Conservation (phyloP, 2,888 invertebrate genomes). For the Platerodrilus igneus region DNA sequence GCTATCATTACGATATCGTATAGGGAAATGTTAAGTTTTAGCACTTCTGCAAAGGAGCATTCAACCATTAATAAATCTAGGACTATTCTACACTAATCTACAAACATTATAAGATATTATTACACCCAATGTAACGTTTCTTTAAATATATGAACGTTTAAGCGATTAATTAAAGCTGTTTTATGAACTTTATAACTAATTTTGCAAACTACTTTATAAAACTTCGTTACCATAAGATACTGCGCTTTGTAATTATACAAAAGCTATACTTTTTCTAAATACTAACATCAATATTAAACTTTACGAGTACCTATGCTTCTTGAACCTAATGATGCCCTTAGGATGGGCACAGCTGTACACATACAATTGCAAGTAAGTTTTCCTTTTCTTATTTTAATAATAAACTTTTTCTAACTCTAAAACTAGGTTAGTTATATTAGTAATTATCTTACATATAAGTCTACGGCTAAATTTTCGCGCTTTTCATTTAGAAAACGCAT, state of each 20-base stretch:
- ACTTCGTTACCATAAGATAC: slow-evolving; percentile 30
- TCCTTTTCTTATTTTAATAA: too few relatives aligned
- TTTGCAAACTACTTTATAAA: slow-evolving; percentile 30
- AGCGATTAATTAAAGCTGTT: slow-evolving; percentile 5
- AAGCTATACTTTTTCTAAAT: slow-evolving; percentile 31
- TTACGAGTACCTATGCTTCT: slow-evolving; percentile 28
- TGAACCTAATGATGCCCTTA: slow-evolving; percentile 27
- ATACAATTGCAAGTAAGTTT: too few relatives aligned
- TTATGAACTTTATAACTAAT: slow-evolving; percentile 29
- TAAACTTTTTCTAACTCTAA: too few relatives aligned
- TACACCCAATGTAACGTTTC: slow-evolving; percentile 1
- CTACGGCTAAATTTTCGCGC: too few relatives aligned
- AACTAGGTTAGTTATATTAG: too few relatives aligned
- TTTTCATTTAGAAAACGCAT: too few relatives aligned
- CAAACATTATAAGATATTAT: slow-evolving; percentile 8
- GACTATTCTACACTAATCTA: slow-evolving; percentile 13
- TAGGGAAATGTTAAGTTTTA: slow-evolving; percentile 11
- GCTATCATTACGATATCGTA: slow-evolving; percentile 15
- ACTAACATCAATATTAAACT: slow-evolving; percentile 30
- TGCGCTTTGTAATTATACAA: slow-evolving; percentile 29
- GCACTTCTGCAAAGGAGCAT: slow-evolving; percentile 31
- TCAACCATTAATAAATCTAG: slow-evolving; percentile 26
- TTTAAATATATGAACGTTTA: slow-evolving; percentile 3
- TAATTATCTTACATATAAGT: too few relatives aligned
- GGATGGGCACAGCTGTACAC: slow-evolving; percentile 24